Evolutionary conservation across 2,888 invertebrate genomes (phyloP), one percentile per base, ranked within the genome.

Genomic region (Merodon equestris): DNA sequence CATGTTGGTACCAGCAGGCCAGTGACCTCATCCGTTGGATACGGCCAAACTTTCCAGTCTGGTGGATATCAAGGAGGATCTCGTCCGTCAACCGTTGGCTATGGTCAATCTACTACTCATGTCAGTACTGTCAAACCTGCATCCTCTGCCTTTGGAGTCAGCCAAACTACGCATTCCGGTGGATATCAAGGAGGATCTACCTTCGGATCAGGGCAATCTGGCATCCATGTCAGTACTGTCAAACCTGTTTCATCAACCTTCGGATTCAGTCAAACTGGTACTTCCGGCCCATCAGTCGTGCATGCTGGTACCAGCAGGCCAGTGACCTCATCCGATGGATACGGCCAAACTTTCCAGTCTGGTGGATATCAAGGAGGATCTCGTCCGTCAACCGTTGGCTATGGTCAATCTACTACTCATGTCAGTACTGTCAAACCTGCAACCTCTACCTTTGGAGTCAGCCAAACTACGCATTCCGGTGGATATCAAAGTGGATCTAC

Each of bases 11-110:
- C 36, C 10, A 10, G 5, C 36, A 36, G 10, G 36, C 36, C 36
- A 9, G 36, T 10, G 10, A 10, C 10, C 10, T 48, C 19, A n/a
- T 48, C 48, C n/a, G 9, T 17, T 0, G 15, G 17, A n/a, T n/a
- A n/a, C n/a, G n/a, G n/a, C n/a, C n/a, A n/a, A n/a, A n/a, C n/a
- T n/a, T n/a, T n/a, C n/a, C 47, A 47, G 18, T 47, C 50, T 18
- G 58, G 51, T 12, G 51, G 58, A 57, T 57, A 66, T 1, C 44
- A 58, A 10, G 48, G 17, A 7, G 36, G 36, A 7, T 9, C 7
- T 10, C 7, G 7, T 10, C 5, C 5, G 36, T 10, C 36, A 7
- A 36, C 36, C 7, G 10, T 36, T 10, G 5, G 7, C 36, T 36
- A 36, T 36, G 36, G 7, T 9, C 36, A 36, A 36, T 36, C 36